These are phyloP conservation scores for Andrena minutula DNA, from an alignment of 2,888 invertebrate genomes.

Conservation along the genomic window DNA sequence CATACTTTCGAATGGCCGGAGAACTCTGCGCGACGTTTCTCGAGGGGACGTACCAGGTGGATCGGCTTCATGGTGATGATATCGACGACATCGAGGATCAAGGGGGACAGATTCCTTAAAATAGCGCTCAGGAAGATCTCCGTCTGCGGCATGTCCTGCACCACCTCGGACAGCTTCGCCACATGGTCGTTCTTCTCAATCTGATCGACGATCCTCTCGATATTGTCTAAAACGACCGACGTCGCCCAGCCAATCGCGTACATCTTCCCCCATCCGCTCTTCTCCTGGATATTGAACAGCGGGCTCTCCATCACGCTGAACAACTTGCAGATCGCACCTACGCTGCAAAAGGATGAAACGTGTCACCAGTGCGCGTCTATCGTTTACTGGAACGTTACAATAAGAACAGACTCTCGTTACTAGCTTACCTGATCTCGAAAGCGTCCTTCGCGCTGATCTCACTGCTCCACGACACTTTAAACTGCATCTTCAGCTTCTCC, in stretches of 20 bases:
- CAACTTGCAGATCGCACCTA: slow-evolving; percentile 80
- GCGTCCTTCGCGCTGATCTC: slow-evolving; percentile 70
- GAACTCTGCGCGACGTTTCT: no score
- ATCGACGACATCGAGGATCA: slow-evolving; percentile 76
- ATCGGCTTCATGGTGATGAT: slow-evolving; percentile 73
- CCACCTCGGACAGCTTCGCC: slow-evolving; percentile 63
- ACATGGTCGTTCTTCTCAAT: slow-evolving; percentile 70
- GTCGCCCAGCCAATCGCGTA: slow-evolving; percentile 76
- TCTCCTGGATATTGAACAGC: slow-evolving; percentile 73
- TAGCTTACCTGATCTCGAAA: slow-evolving; percentile 77
- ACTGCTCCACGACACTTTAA: slow-evolving; percentile 73
- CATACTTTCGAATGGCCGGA: background rate
- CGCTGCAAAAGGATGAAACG: slow-evolving; percentile 74
- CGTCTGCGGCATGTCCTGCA: slow-evolving; percentile 77
- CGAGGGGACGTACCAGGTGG: slow-evolving; percentile 67
- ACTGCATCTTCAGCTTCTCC: slow-evolving; percentile 64
- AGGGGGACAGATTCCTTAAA: slow-evolving; percentile 74
- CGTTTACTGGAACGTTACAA: background rate
- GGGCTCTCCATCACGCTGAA: slow-evolving; percentile 77
- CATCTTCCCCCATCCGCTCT: slow-evolving; percentile 71
- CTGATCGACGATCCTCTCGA: slow-evolving; percentile 76
- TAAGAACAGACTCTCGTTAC: background rate
- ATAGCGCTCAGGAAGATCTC: slow-evolving; percentile 72
- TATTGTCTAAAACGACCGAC: slow-evolving; percentile 71
- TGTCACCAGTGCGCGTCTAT: slow-evolving; percentile 25